Evolutionary conservation across 2,888 invertebrate genomes (phyloP).

Genomic region (Himalopsyche anomala): DNA sequence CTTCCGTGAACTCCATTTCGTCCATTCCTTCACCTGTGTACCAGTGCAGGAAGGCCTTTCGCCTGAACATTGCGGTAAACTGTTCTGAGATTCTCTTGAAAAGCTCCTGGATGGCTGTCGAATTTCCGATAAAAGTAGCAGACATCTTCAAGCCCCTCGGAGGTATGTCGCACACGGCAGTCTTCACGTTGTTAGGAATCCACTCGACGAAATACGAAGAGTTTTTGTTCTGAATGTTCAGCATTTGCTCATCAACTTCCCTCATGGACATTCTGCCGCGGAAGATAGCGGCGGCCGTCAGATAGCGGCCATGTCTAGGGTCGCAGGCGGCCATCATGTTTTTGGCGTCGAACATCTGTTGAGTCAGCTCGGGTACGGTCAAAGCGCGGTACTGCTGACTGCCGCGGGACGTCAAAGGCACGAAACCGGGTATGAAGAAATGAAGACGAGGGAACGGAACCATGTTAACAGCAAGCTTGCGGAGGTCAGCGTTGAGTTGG

Average conservation of each 20-base stretch:
- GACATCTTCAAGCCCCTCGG: slow-evolving; percentile 88
- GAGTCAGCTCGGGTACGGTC: slow-evolving; percentile 93
- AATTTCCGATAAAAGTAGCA: slow-evolving; percentile 87
- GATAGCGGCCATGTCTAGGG: slow-evolving; percentile 92
- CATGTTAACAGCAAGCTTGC: slow-evolving; percentile 94
- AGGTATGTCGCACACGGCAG: slow-evolving; percentile 86
- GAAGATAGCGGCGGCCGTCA: slow-evolving; percentile 95
- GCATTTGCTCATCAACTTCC: slow-evolving; percentile 90
- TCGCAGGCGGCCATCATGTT: slow-evolving; percentile 99
- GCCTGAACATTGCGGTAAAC: slow-evolving; percentile 88
- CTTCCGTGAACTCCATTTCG: slow-evolving; percentile 84
- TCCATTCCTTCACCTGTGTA: slow-evolving; percentile 90
- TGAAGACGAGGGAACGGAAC: slow-evolving; percentile 95
- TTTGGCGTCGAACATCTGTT: slow-evolving; percentile 96
- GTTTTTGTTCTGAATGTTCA: slow-evolving; percentile 86
- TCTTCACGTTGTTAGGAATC: slow-evolving; percentile 89
- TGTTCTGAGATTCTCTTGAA: slow-evolving; percentile 86
- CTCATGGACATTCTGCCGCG: slow-evolving; percentile 96
- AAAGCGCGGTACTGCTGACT: slow-evolving; percentile 93
- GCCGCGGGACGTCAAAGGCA: slow-evolving; percentile 90
- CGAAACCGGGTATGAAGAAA: slow-evolving; percentile 93
- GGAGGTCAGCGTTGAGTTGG: slow-evolving; percentile 91
- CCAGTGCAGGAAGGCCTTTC: slow-evolving; percentile 90
- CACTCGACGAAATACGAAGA: slow-evolving; percentile 83
- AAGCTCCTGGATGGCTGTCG: slow-evolving; percentile 86